phyloP scores from a whole-genome alignment of 2,113 vertebrate species.

The Callopanchax toddi region DNA sequence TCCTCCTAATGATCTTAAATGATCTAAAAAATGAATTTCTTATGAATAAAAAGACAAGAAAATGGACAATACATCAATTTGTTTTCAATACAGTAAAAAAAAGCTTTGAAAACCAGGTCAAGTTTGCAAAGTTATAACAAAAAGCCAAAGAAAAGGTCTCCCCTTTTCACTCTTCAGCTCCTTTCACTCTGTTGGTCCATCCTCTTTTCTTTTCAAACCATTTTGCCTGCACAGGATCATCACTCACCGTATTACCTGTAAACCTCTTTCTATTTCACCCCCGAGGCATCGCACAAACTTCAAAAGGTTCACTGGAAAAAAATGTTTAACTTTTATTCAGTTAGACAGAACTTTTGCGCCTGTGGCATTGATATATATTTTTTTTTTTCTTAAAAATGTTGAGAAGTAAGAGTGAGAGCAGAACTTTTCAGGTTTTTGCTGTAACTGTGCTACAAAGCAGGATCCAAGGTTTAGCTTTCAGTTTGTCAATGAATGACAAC shows the following conservation, averaged over 20 bases:
- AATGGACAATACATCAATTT: too few species aligned
- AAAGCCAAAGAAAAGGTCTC: too few species aligned
- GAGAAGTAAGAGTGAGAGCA: conserved; percentile 21
- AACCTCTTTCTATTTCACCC: conserved; percentile 48
- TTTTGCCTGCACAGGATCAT: conserved; percentile 36
- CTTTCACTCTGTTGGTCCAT: conserved; percentile 27
- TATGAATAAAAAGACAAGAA: not conserved
- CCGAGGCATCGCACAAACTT: conserved; percentile 56
- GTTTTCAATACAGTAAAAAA: too few species aligned
- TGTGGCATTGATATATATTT: conserved; percentile 29
- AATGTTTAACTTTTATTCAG: conserved; percentile 62
- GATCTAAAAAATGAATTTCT: too few species aligned
- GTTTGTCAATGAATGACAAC: too few species aligned
- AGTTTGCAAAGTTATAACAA: too few species aligned
- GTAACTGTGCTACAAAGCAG: conserved; percentile 29
- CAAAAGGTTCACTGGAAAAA: conserved; percentile 67
- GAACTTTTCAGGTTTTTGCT: conserved; percentile 54
- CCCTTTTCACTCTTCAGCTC: conserved; percentile 23
- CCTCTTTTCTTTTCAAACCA: conserved; percentile 20
- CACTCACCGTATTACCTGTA: conserved; percentile 39
- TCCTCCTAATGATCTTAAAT: too few species aligned
- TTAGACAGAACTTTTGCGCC: conserved; percentile 43
- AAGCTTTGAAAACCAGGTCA: too few species aligned
- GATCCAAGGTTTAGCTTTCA: not conserved
- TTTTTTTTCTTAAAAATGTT: not conserved